Evolutionary conservation across 2,797 vertebrate genomes (phyloP), one percentile per base, ranked within the genome.

Genomic region (Gymnopithys bicolor): DNA sequence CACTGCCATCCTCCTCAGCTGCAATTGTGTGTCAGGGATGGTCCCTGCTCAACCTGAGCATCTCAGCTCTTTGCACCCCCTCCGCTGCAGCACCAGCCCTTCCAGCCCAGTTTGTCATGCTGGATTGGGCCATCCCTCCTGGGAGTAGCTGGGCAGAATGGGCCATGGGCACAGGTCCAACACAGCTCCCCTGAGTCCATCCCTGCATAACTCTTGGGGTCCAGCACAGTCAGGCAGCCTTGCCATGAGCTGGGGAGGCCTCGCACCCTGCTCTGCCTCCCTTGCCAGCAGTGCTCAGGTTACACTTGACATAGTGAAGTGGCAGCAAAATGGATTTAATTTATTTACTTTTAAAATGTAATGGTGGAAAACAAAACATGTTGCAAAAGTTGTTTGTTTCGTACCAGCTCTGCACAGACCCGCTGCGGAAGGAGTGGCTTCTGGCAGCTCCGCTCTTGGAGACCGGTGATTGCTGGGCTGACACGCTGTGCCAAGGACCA

Each of bases 371-470:
- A 94, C 94, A 95, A 96, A 95, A 67, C 80, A 74, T 82, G 84
- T 97, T 96, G 94, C 96, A 96, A 97, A 95, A 96, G 94, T 84
- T 95, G 96, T 93, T 96, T 94, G 93, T 94, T 85, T 90, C 78
- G 30, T 87, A 62, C 58, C 86, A 80, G 93, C 84, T 49, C 67
- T 15, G 81, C 56, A 2, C 64, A 43, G 92, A 74, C 14, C 77
- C 63, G 18, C 75, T 74, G 96, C 80, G 82, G n/a, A 60, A 91
- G 93, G 94, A 94, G 94, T 73, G 93, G 93, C 67, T 93, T n/a
- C 91, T 94, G 90, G 90, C 94, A 82, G 94, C 86, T 82, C 86
- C 1, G 32, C 91, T 76, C 85, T 75, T 85, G 1, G 90, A 63
- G 95, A 73, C 27, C 2, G 0, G 63, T 4, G 13, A 51, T 62